Percentiles rank a stretch among this genome's conserved stretches.
Evolutionary conservation across 2,113 vertebrate species (phyloP).

Genomic region (Lota lota): DNA sequence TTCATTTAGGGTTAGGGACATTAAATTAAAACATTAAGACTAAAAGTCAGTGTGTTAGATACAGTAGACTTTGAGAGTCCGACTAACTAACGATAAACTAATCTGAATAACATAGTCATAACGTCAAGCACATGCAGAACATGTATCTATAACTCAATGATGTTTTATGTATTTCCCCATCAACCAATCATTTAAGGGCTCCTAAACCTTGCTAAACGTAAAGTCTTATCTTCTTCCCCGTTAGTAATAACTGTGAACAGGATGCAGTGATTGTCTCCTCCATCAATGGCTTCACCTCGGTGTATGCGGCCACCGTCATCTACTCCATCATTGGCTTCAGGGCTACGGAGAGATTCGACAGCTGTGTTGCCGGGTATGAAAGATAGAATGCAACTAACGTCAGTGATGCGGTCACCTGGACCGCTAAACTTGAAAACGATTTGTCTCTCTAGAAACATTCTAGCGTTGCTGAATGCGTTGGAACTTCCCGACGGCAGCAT

Average conservation of each 20-base stretch:
- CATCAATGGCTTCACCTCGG: constrained; percentile 85
- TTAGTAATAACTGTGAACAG: constrained; percentile 89
- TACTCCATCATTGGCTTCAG: constrained; percentile 92
- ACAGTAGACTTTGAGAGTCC: too few relatives aligned
- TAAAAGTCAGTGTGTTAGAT: too few relatives aligned
- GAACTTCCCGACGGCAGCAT: constrained; percentile 55
- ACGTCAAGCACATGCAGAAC: too few relatives aligned
- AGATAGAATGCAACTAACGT: not conserved
- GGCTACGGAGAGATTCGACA: constrained; percentile 82
- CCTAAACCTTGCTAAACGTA: too few relatives aligned
- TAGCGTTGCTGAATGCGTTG: constrained; percentile 61
- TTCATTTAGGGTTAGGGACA: too few relatives aligned
- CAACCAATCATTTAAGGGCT: too few relatives aligned
- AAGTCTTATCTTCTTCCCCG: constrained; percentile 19
- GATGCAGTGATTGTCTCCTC: constrained; percentile 84
- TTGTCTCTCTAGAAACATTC: constrained; percentile 53
- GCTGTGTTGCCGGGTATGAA: constrained; percentile 77
- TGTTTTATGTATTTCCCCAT: too few relatives aligned
- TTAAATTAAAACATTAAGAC: too few relatives aligned
- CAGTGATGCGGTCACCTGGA: not conserved
- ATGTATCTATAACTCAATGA: too few relatives aligned
- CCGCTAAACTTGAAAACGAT: not conserved
- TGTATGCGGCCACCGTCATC: constrained; percentile 85
- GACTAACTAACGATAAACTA: too few relatives aligned
- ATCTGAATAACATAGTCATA: too few relatives aligned